A percentile compares a stretch with the other conserved stretches of the same genome.
phyloP scores from a whole-genome alignment of 2,113 vertebrate species.

The Trachemys scripta region DNA sequence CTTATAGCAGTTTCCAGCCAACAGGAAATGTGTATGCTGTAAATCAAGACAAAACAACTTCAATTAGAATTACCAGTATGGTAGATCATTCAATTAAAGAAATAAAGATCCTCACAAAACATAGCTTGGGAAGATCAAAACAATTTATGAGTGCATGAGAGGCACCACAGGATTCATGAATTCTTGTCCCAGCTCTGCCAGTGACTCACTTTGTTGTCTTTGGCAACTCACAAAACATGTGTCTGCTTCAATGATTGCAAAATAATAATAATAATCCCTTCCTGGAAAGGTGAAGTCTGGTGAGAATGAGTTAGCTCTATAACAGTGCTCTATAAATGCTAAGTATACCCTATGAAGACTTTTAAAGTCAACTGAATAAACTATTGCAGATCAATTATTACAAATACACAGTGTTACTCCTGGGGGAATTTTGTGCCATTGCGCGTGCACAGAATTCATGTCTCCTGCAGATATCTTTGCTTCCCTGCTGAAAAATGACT shows the following conservation, averaged over 20 bases:
- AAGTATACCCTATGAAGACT: neutral
- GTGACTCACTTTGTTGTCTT: neutral
- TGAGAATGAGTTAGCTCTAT: too few species aligned
- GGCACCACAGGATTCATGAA: neutral
- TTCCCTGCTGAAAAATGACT: too few species aligned
- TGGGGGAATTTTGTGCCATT: too few species aligned
- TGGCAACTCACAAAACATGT: neutral
- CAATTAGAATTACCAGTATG: neutral
- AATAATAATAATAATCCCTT: neutral
- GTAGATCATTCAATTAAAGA: neutral
- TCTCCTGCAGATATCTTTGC: too few species aligned
- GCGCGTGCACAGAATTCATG: too few species aligned
- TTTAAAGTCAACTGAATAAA: neutral
- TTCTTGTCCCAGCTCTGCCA: neutral
- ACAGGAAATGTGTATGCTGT: neutral
- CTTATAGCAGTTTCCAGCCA: neutral
- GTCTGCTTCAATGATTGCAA: neutral
- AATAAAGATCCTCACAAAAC: neutral
- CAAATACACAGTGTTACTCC: neutral
- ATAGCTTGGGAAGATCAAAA: neutral
- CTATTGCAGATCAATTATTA: neutral
- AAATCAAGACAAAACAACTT: conserved; percentile 1
- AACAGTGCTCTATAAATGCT: too few species aligned
- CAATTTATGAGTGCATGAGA: neutral
- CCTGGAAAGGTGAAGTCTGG: neutral